Evolutionary conservation across 2,888 invertebrate genomes (phyloP).

Genomic region (Tinea pellionella): DNA sequence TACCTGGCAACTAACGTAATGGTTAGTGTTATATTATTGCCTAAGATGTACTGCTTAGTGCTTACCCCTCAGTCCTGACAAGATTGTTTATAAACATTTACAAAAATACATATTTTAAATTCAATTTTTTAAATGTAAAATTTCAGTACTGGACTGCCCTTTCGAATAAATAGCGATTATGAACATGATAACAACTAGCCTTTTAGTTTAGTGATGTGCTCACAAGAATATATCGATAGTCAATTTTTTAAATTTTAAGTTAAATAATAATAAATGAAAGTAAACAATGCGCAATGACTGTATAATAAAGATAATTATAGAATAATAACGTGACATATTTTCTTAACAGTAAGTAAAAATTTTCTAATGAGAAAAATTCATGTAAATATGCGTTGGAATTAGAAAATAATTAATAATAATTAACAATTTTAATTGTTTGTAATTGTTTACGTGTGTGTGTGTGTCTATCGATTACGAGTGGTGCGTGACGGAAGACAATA

Average conservation of each 20-base stretch:
- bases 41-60: no score
- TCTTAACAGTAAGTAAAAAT: neutral
- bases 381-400: constrained; percentile 3
- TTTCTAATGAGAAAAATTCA: constrained; percentile 7
- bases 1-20: no score
- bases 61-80: no score
- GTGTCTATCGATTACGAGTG: neutral
- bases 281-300: neutral
- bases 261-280: neutral
- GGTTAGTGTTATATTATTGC: no score
- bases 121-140: neutral
- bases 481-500: constrained; percentile 9
- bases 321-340: constrained; percentile 5
- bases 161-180: constrained; percentile 10
- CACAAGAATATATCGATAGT: neutral
- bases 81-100: no score
- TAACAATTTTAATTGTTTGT: neutral
- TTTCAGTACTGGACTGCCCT: constrained; percentile 6
- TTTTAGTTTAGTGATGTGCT: neutral
- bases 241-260: neutral
- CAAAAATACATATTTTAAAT: no score
- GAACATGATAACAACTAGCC: constrained; percentile 9
- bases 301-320: neutral
- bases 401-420: constrained; percentile 4
- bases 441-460: neutral